Base-by-base conservation (phyloP, 1,140 invertebrate genomes). In the Pygmarrhopalites habei region DNA sequence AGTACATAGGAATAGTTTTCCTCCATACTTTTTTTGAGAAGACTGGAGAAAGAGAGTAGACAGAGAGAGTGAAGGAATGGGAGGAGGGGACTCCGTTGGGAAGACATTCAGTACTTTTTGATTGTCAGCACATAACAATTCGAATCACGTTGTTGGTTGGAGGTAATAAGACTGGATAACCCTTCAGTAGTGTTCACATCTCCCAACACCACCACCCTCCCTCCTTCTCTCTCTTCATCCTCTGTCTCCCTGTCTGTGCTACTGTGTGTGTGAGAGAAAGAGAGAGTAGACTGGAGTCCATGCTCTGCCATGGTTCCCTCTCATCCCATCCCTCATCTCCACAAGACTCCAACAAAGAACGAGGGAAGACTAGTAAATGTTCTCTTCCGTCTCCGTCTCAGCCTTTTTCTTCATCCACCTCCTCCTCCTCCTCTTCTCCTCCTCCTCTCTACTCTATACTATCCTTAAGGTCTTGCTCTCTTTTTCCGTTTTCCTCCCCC, bases 121-220 rank as follows among this genome's bases (percentile, higher is more conserved):
- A 69, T 69, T 69, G 68, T 64, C 62, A 68, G 64, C 44, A 65
- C 62, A 65, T 69, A 57, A 65, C 46, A 63, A 69, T 66, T 69
- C 68, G 28, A 66, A 64, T 64, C 68, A 69, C 68, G 68, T 69
- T 64, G 62, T 64, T 61, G 58, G 68, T 63, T 58, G 60, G 60
- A 65, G 60, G 66, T 68, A 68, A 68, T 68, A 68, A 68, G 66
- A 67, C 46, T 29, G 65, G 65, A 63, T 67, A 67, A 63, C 65
- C 61, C 61, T 67, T 67, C 65, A 43, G 60, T 39, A 39, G 35
- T 39, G 56, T 66, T 61, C 32, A 49, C 35, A 39, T 39, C 35
- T 39, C 17, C 35, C 10, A 17, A 39, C 10, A 39, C 35, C 17
- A 39, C 7, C 10, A 39, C 7, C 25, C 15, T 30, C 28, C 21